Percentiles rank a stretch among this genome's conserved stretches.
These are phyloP conservation scores for Upupa epops DNA, from an alignment of 2,113 vertebrate species.

Conservation along the genomic window DNA sequence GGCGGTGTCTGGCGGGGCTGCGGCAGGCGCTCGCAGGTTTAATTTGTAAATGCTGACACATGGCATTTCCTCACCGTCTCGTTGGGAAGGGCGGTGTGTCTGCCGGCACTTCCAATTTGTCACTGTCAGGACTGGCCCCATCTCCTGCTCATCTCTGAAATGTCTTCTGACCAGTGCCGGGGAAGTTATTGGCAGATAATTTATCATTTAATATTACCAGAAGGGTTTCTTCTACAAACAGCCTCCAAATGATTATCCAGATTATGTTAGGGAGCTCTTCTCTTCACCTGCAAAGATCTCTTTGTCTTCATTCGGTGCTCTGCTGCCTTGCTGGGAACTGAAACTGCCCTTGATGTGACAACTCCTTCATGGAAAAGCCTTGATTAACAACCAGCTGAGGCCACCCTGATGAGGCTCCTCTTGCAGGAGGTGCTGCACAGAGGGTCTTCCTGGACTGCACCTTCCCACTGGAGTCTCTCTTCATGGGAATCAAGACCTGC, in stretches of 20 bases:
- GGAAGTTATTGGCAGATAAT: slow-evolving; percentile 23
- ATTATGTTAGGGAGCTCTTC: neutral
- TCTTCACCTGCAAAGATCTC: neutral
- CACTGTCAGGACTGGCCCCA: slow-evolving; percentile 31
- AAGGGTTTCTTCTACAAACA: slow-evolving; percentile 18
- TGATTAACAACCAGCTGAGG: neutral
- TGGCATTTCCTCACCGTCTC: slow-evolving; percentile 17
- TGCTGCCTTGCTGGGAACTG: neutral
- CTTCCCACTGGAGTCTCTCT: fast-evolving
- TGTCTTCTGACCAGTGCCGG: slow-evolving; percentile 11
- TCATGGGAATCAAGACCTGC: too few species aligned
- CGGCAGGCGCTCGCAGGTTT: slow-evolving; percentile 14
- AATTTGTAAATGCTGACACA: slow-evolving; percentile 57
- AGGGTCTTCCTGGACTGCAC: neutral
- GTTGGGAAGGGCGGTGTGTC: slow-evolving; percentile 33
- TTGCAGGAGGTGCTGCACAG: neutral
- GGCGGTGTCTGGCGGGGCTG: neutral
- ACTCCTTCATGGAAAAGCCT: neutral
- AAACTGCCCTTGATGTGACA: neutral
- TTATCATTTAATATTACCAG: slow-evolving; percentile 44
- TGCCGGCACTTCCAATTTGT: slow-evolving; percentile 46
- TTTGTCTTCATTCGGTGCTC: neutral
- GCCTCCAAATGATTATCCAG: neutral
- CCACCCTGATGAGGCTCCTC: neutral
- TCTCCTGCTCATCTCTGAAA: slow-evolving; percentile 48